Percentiles rank a stretch among this genome's conserved stretches.
These are phyloP conservation scores for Uromys caudimaculatus DNA, from an alignment of 2,797 vertebrate genomes.

Conservation along the genomic window DNA sequence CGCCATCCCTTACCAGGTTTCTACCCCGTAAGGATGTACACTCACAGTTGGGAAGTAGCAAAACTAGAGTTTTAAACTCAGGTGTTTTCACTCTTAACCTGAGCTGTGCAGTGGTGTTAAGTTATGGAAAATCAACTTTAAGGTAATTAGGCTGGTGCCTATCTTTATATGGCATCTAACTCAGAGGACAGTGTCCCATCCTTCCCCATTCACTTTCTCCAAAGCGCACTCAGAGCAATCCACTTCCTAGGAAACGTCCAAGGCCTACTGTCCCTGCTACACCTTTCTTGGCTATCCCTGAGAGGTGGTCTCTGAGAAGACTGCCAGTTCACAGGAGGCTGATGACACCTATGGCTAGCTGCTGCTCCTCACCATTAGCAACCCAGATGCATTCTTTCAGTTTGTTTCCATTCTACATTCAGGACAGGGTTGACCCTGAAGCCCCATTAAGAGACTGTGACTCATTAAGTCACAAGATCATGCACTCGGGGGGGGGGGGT, in stretches of 20 bases:
- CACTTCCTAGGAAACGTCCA: slow-evolving; percentile 19
- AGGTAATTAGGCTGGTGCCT: slow-evolving; percentile 74
- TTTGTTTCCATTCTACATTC: not conserved
- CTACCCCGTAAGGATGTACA: not conserved
- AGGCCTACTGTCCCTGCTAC: not conserved
- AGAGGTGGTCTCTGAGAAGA: not conserved
- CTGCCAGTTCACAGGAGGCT: slow-evolving; percentile 5
- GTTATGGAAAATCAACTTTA: slow-evolving; percentile 70
- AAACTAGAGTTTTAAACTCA: slow-evolving; percentile 60
- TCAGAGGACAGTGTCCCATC: slow-evolving; percentile 40
- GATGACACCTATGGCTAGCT: not conserved
- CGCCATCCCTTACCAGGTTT: not conserved
- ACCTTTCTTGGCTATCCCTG: not conserved
- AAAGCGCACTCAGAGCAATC: slow-evolving; percentile 62
- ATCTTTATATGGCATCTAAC: slow-evolving; percentile 77
- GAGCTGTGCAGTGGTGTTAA: slow-evolving; percentile 34
- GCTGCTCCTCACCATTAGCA: not conserved
- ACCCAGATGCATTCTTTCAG: slow-evolving; percentile 32
- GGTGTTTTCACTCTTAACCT: slow-evolving; percentile 14
- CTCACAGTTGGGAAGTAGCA: not conserved
- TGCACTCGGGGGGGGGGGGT: not conserved
- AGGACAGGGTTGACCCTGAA: not conserved
- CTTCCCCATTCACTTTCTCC: not conserved
- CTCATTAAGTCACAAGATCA: not conserved
- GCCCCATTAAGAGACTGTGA: not conserved